Evolutionary conservation across 1,140 invertebrate species (phyloP).

Genomic region (Neodiprion pinetum): DNA sequence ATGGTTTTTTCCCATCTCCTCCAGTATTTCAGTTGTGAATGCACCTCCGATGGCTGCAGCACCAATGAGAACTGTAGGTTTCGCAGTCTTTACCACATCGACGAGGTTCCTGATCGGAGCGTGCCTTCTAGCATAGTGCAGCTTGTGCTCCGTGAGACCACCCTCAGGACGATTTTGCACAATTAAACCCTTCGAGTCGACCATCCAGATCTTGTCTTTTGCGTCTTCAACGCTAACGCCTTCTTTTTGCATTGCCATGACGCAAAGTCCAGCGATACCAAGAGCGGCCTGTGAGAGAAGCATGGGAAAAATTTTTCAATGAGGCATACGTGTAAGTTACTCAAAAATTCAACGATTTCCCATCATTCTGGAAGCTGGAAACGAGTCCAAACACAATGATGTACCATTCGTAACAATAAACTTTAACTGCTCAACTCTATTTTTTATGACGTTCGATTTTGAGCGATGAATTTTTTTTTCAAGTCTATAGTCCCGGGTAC

Average conservation of each 20-base stretch:
- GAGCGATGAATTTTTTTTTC: no score
- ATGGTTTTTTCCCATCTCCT: conserved; percentile 81
- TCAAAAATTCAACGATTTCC: no score
- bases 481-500: no score
- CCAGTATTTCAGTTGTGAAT: conserved; percentile 85
- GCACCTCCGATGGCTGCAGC: conserved; percentile 83
- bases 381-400: background rate
- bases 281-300: conserved; percentile 71
- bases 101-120: conserved; percentile 73
- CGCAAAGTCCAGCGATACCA: conserved; percentile 86
- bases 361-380: background rate
- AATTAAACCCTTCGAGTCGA: conserved; percentile 78
- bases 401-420: background rate
- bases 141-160: conserved; percentile 79
- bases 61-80: conserved; percentile 88
- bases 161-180: conserved; percentile 79
- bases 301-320: conserved; percentile 15
- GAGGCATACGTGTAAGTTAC: background rate
- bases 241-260: conserved; percentile 87
- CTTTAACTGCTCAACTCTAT: no score
- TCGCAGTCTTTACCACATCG: conserved; percentile 79
- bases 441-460: conserved; percentile 13
- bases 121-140: conserved; percentile 76
- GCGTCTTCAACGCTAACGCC: conserved; percentile 78
- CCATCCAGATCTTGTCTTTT: conserved; percentile 73